Percentiles rank a stretch among this genome's conserved stretches.
Evolutionary conservation across 1,140 invertebrate genomes (phyloP).

Genomic region (Harlomillsia oculata): DNA sequence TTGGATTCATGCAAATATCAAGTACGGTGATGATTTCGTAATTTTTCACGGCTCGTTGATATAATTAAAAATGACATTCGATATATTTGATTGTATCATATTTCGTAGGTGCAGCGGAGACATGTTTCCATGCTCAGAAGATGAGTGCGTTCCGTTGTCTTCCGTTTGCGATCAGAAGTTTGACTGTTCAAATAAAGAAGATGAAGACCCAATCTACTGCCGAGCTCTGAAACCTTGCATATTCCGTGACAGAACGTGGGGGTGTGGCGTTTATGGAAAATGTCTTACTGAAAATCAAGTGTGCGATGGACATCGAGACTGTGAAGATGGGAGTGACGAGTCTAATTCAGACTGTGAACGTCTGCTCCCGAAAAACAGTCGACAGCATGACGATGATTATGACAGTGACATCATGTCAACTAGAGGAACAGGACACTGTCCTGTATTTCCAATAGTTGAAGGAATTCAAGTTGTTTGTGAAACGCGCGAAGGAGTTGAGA

Average conservation of each 20-base stretch:
- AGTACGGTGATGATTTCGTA: neutral
- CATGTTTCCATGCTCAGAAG: slow-evolving; percentile 4
- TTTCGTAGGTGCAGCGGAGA: slow-evolving; percentile 1
- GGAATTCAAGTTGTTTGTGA: too few relatives aligned
- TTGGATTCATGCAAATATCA: slow-evolving; percentile 9
- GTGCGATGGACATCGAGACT: slow-evolving; percentile 10
- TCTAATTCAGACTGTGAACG: too few relatives aligned
- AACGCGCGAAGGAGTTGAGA: too few relatives aligned
- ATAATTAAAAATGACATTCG: neutral
- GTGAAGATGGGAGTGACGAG: slow-evolving; percentile 8
- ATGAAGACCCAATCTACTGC: slow-evolving; percentile 18
- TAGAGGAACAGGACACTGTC: too few relatives aligned
- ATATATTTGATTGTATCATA: neutral
- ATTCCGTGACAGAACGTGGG: neutral
- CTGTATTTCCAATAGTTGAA: too few relatives aligned
- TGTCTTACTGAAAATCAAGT: slow-evolving; percentile 1
- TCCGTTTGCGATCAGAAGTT: slow-evolving; percentile 10
- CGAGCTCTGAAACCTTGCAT: slow-evolving; percentile 14
- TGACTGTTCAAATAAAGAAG: slow-evolving; percentile 1
- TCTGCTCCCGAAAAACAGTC: too few relatives aligned
- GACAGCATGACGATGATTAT: too few relatives aligned
- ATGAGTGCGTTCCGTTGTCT: neutral
- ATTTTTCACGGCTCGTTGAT: neutral
- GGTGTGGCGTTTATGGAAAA: slow-evolving; percentile 18
- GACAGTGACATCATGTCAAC: too few relatives aligned